phyloP scores from a whole-genome alignment of 2,888 invertebrate genomes.

The Apodemia hepburni region DNA sequence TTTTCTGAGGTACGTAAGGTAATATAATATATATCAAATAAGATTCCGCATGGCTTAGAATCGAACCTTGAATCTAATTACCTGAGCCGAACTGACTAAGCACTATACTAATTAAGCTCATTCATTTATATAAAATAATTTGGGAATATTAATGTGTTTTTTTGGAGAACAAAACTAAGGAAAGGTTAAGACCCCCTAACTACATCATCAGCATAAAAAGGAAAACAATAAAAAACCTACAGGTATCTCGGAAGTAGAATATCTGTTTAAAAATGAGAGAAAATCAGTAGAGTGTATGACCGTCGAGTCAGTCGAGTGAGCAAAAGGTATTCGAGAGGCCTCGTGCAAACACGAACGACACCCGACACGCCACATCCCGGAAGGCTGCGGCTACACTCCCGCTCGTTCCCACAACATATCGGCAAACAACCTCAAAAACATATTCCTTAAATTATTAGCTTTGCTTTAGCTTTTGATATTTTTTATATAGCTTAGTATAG shows the following conservation, averaged over 20 bases:
- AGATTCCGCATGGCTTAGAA: too few relatives aligned
- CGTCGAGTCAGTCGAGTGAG: slow-evolving; percentile 17
- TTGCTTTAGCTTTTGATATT: not conserved
- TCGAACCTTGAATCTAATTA: too few relatives aligned
- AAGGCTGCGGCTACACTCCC: slow-evolving; percentile 49
- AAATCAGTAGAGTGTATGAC: slow-evolving; percentile 15
- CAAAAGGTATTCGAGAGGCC: slow-evolving; percentile 35
- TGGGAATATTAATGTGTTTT: not conserved
- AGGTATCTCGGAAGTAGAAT: slow-evolving; percentile 15
- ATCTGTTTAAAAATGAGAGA: slow-evolving; percentile 15
- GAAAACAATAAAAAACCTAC: not conserved
- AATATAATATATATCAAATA: too few relatives aligned
- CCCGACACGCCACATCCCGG: slow-evolving; percentile 77
- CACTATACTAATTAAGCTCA: too few relatives aligned
- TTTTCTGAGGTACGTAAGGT: too few relatives aligned
- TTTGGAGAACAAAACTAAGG: not conserved
- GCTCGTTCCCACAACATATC: slow-evolving; percentile 37
- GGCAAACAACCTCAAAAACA: slow-evolving; percentile 17
- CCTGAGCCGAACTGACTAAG: too few relatives aligned
- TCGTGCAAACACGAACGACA: slow-evolving; percentile 64
- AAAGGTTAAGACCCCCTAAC: not conserved
- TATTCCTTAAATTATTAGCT: slow-evolving; percentile 5
- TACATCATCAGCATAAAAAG: not conserved
- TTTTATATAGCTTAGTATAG: too few relatives aligned
- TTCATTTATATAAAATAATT: not conserved